Conservation (phyloP, 2,797 vertebrate species). For the Microcaecilia unicolor region DNA sequence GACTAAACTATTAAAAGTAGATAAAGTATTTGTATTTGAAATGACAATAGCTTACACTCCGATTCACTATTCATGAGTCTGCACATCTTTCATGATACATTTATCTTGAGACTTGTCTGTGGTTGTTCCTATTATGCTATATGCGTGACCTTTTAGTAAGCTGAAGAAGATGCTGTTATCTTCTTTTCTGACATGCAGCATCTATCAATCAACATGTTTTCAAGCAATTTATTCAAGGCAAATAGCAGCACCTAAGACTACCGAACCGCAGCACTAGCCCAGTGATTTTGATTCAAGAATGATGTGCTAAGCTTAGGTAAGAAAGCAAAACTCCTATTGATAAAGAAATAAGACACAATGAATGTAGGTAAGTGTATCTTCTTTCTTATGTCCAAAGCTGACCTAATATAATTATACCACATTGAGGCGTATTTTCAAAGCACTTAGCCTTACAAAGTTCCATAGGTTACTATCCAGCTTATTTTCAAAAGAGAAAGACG, state of each 20-base stretch:
- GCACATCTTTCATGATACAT: constrained; percentile 45
- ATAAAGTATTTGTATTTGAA: constrained; percentile 48
- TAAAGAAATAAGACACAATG: constrained; percentile 62
- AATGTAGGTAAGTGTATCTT: constrained; percentile 40
- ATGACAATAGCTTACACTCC: constrained; percentile 58
- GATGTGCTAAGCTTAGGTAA: constrained; percentile 60
- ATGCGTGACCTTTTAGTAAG: constrained; percentile 95
- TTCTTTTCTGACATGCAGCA: constrained; percentile 82
- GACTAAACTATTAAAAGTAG: constrained; percentile 30
- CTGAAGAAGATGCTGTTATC: constrained; percentile 94
- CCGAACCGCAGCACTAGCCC: constrained; percentile 61
- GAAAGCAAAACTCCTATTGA: constrained; percentile 62
- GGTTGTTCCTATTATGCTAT: constrained; percentile 82
- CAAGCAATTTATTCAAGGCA: constrained; percentile 75
- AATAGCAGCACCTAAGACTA: constrained; percentile 71
- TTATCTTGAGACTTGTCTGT: constrained; percentile 70
- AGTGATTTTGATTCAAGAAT: constrained; percentile 71
- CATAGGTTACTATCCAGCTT: too few species aligned
- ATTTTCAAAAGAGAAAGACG: too few species aligned
- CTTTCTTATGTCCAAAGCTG: too few species aligned
- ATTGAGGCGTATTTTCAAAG: too few species aligned
- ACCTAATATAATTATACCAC: too few species aligned
- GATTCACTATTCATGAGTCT: constrained; percentile 48
- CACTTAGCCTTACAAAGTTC: too few species aligned
- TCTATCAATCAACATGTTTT: constrained; percentile 93